phyloP scores from a whole-genome alignment of 2,888 invertebrate genomes.

The Dasysyrphus albostriatus region DNA sequence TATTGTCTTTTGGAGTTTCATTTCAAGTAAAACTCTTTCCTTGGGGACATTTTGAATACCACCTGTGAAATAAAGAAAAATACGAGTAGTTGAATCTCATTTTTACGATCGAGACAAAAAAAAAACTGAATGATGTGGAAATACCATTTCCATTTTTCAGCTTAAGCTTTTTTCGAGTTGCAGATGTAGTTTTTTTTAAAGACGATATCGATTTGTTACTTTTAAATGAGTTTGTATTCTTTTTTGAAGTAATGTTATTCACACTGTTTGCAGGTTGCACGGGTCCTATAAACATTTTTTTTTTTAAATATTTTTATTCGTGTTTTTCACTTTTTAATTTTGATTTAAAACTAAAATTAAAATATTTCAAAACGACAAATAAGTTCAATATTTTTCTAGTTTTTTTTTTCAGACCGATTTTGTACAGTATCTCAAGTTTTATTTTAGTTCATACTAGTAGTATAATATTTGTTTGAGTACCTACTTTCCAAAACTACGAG shows the following conservation, averaged over 20 bases:
- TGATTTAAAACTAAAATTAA: neutral
- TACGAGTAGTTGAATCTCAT: neutral
- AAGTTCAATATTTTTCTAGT: neutral
- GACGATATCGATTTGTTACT: neutral
- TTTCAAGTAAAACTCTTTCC: conserved; percentile 16
- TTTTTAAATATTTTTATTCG: neutral
- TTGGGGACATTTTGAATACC: neutral
- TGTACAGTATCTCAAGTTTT: neutral
- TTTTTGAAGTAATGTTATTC: neutral
- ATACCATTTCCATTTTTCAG: neutral
- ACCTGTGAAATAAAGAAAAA: neutral
- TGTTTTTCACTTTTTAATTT: conserved; percentile 5
- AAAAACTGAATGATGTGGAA: neutral
- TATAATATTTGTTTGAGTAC: too few species aligned
- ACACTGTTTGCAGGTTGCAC: neutral
- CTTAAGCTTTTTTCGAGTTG: neutral
- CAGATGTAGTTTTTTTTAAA: neutral
- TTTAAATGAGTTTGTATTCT: neutral
- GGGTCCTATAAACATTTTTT: conserved; percentile 1
- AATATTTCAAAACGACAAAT: neutral
- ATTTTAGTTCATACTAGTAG: too few species aligned
- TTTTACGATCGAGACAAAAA: neutral
- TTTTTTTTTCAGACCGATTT: neutral
- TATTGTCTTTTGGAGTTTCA: conserved; percentile 30
- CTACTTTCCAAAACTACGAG: too few species aligned